Evolutionary conservation across 2,113 vertebrate species (phyloP).

Genomic region (Isichthys henryi): DNA sequence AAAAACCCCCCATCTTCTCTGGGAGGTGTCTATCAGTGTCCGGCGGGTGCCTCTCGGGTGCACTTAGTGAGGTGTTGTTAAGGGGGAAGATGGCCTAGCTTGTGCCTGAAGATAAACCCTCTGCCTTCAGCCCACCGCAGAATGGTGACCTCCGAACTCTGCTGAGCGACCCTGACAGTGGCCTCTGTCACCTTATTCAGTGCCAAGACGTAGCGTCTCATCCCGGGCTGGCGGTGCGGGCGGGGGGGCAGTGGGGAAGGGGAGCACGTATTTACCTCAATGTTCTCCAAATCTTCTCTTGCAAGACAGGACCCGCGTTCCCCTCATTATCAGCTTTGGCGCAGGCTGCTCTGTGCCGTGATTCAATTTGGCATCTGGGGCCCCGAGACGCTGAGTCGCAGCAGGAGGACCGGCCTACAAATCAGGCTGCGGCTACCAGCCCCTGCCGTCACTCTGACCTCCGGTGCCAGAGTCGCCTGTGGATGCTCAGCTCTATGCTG

Average conservation of each 20-base stretch:
- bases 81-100: neutral
- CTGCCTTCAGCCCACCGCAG: neutral
- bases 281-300: neutral
- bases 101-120: neutral
- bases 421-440: slow-evolving; percentile 8
- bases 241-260: neutral
- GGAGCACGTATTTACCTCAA: neutral
- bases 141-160: neutral
- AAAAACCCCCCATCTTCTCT: neutral
- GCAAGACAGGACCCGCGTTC: neutral
- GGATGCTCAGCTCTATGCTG: neutral
- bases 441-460: neutral
- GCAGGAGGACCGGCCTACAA: slow-evolving; percentile 30
- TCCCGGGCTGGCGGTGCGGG: neutral
- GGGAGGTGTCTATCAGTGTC: neutral
- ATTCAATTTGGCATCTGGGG: slow-evolving; percentile 31
- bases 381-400: slow-evolving; percentile 36
- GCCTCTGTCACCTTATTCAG: neutral
- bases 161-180: neutral
- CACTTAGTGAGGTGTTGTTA: neutral
- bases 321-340: slow-evolving; percentile 32
- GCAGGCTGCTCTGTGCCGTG: slow-evolving; percentile 29
- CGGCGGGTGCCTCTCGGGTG: neutral
- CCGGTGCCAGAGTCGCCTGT: too few relatives aligned
- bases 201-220: neutral